phyloP scores from a whole-genome alignment of 2,888 invertebrate genomes.

The Stenichneumon culpator region DNA sequence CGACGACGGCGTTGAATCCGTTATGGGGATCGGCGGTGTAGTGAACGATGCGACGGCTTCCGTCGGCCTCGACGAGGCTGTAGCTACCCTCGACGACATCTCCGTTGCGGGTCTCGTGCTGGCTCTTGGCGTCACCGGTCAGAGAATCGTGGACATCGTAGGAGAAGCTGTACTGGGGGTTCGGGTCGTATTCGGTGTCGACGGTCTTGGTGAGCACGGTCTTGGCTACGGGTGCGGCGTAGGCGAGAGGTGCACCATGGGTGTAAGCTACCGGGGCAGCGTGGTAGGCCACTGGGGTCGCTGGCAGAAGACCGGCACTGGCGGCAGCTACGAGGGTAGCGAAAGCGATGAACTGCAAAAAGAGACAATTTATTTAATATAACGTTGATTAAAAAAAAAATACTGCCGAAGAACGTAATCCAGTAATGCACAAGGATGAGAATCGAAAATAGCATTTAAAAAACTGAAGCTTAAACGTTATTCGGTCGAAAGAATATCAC shows the following conservation, averaged over 20 bases:
- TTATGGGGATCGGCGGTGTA: conserved; percentile 68
- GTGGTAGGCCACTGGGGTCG: conserved; percentile 48
- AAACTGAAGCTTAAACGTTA: neutral
- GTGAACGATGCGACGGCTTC: conserved; percentile 69
- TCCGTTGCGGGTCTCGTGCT: conserved; percentile 69
- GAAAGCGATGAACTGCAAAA: conserved; percentile 62
- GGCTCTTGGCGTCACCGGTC: conserved; percentile 69
- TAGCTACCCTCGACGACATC: conserved; percentile 70
- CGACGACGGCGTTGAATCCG: conserved; percentile 71
- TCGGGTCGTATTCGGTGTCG: conserved; percentile 64
- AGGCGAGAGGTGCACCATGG: conserved; percentile 21
- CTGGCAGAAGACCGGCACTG: conserved; percentile 60
- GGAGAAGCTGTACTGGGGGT: conserved; percentile 72
- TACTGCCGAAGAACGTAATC: neutral
- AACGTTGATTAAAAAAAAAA: neutral
- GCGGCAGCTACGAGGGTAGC: conserved; percentile 66
- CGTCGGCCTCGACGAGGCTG: conserved; percentile 69
- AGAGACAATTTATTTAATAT: conserved; percentile 4
- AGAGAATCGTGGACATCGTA: conserved; percentile 69
- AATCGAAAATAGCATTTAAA: neutral
- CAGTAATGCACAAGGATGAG: neutral
- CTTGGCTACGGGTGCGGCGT: conserved; percentile 52
- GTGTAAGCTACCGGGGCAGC: conserved; percentile 50
- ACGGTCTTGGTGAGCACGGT: conserved; percentile 36
- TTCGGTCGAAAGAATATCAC: neutral